These are phyloP conservation scores for Melanerpes formicivorus DNA, from an alignment of 2,113 vertebrate genomes.

Conservation along the genomic window DNA sequence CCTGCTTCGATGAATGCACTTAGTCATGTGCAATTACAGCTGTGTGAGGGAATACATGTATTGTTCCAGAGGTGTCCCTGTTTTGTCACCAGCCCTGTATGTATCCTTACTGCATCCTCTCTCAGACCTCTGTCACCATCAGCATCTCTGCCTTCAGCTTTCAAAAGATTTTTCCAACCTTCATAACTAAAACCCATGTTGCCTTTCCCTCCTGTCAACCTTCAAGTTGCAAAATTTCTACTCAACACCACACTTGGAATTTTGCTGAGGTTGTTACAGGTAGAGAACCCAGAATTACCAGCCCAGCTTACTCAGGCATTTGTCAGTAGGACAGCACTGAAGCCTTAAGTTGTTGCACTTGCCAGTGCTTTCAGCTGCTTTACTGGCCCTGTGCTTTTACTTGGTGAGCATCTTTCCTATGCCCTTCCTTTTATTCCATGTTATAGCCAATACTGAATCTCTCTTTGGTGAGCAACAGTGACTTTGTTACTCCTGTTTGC, in stretches of 20 bases:
- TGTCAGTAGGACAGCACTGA: not conserved
- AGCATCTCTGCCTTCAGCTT: not conserved
- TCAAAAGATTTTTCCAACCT: not conserved
- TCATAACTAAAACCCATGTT: not conserved
- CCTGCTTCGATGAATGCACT: not conserved
- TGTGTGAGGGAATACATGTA: fast-evolving
- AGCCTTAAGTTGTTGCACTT: not conserved
- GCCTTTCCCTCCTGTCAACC: not conserved
- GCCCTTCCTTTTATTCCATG: not conserved
- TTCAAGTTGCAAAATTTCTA: not conserved
- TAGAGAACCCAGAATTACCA: not conserved
- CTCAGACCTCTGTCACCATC: not conserved
- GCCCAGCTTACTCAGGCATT: not conserved
- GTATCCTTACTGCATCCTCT: not conserved
- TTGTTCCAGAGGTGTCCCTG: not conserved
- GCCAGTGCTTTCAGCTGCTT: not conserved
- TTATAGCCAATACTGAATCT: not conserved
- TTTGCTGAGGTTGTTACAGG: not conserved
- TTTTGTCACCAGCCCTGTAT: not conserved
- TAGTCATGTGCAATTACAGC: not conserved
- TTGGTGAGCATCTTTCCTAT: not conserved
- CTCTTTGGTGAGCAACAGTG: not conserved
- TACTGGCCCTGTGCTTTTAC: not conserved
- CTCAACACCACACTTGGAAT: not conserved
- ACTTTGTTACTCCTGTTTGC: not conserved